Conservation (phyloP, 2,888 invertebrate genomes). For the Hirudinaria manillensis region DNA sequence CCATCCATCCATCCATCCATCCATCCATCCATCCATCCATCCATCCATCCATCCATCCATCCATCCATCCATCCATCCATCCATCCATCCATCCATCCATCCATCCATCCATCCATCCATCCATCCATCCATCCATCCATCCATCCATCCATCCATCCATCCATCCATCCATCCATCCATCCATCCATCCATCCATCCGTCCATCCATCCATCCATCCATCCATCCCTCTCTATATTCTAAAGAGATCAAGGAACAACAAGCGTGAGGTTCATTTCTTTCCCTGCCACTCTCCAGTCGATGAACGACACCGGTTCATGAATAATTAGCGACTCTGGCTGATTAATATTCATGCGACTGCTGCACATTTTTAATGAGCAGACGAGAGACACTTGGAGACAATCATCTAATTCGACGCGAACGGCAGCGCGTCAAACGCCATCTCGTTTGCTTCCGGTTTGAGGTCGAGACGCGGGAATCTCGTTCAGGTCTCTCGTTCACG, state of each 20-base stretch:
- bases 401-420: constrained; percentile 12
- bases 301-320: neutral
- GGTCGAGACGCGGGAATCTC: constrained; percentile 17
- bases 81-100: neutral
- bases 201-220: no score
- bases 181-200: no score
- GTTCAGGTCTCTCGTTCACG: constrained; percentile 19
- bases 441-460: constrained; percentile 14
- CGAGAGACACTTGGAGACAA: constrained; percentile 1
- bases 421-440: constrained; percentile 10
- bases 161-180: neutral
- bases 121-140: neutral
- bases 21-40: constrained; percentile 14
- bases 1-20: neutral
- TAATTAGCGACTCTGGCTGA: neutral
- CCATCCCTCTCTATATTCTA: no score
- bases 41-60: constrained; percentile 2
- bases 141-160: constrained; percentile 8
- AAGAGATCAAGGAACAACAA: no score
- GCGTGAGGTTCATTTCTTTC: no score
- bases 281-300: neutral
- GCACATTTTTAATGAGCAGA: neutral
- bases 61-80: neutral
- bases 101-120: constrained; percentile 12
- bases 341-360: no score